phyloP scores from a whole-genome alignment of 30 jellyfish, hydroid and myxozoan species.

The Calvadosia cruxmelitensis region DNA sequence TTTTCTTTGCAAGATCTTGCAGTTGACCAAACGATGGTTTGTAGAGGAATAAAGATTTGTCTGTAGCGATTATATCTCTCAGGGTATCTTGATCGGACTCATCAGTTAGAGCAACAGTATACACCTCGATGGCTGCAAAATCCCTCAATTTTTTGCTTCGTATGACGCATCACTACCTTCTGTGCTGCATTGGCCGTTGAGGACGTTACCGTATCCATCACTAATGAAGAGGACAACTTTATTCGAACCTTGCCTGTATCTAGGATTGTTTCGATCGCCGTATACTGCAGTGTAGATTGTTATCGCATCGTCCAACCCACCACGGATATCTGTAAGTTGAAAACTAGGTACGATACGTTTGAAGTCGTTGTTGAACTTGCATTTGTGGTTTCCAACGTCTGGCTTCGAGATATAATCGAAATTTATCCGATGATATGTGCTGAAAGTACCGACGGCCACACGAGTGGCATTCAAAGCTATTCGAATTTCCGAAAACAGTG shows the following conservation, averaged over 20 bases:
- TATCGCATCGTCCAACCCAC: constrained; percentile 58
- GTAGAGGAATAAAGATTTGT: constrained; percentile 41
- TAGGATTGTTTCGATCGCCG: constrained; percentile 27
- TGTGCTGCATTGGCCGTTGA: constrained; percentile 12
- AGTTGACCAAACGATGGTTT: constrained; percentile 45
- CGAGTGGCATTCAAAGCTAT: constrained; percentile 91
- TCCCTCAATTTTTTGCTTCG: constrained; percentile 25
- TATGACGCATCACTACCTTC: constrained; percentile 28
- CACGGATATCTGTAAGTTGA: constrained; percentile 54
- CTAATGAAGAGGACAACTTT: constrained; percentile 69
- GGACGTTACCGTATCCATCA: constrained; percentile 74
- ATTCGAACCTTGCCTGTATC: constrained; percentile 44
- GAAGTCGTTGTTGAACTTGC: constrained; percentile 68
- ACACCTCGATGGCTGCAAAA: constrained; percentile 39
- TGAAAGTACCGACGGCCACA: constrained; percentile 75
- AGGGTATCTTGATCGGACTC: constrained; percentile 21
- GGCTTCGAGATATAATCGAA: constrained; percentile 63
- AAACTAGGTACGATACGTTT: constrained; percentile 28
- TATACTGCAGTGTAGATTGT: constrained; percentile 36
- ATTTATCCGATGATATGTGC: constrained; percentile 16
- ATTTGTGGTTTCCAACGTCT: constrained; percentile 40
- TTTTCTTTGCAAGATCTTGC: constrained; percentile 61
- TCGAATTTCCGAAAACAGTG: constrained; percentile 59
- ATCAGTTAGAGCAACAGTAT: constrained; percentile 52
- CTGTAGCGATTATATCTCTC: constrained; percentile 62